Conservation (phyloP, 2,113 vertebrate genomes). For the Cebidichthys violaceus region DNA sequence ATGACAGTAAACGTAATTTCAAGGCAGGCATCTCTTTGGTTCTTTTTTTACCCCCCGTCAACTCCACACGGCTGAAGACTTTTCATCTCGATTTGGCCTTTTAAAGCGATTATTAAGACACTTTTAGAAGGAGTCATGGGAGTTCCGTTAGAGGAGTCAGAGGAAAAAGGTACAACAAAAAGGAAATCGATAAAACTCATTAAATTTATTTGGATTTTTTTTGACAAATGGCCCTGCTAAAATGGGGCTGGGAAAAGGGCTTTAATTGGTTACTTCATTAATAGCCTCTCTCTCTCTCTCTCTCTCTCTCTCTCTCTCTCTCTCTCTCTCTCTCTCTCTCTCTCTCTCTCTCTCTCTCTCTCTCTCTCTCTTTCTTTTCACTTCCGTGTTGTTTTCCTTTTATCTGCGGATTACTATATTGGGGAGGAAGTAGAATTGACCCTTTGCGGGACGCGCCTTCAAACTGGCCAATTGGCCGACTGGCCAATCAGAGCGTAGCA, state of each 20-base stretch:
- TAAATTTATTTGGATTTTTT: not conserved
- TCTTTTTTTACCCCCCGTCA: constrained; percentile 25
- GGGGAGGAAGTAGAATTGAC: no score
- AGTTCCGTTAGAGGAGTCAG: constrained; percentile 39
- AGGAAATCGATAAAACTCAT: constrained; percentile 49
- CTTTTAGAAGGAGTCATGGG: constrained; percentile 66
- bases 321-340: no score
- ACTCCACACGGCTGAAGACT: constrained; percentile 46
- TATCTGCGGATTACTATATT: no score
- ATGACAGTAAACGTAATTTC: constrained; percentile 70
- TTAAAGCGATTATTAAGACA: constrained; percentile 70
- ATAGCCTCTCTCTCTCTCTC: not conserved
- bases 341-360: no score
- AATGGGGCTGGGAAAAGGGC: constrained; percentile 5
- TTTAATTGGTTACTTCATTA: constrained; percentile 31
- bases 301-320: no score
- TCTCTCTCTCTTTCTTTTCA: no score
- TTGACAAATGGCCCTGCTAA: constrained; percentile 32
- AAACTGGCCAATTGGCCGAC: no score
- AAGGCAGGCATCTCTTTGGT: constrained; percentile 63
- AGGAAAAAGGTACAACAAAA: constrained; percentile 37
- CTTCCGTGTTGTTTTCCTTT: no score
- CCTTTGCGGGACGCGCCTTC: no score
- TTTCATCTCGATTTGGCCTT: constrained; percentile 67
- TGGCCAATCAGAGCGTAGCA: no score